phyloP scores from a whole-genome alignment of 2,888 invertebrate species.

The Trissonchulus latispiculum region DNA sequence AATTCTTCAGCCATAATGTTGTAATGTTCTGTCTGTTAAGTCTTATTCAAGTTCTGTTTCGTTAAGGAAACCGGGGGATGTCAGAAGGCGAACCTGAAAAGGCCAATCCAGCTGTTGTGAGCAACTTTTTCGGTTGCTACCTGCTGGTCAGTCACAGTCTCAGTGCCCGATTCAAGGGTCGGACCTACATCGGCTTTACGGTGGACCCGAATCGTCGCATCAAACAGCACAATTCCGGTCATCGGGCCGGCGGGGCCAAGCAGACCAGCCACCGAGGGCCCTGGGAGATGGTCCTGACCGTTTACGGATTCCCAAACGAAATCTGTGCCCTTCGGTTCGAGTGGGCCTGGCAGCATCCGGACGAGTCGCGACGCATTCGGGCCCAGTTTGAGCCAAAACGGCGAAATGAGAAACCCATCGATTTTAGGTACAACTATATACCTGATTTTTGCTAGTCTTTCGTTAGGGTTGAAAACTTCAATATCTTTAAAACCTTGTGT shows the following conservation, averaged over 20 bases:
- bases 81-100: too few relatives aligned
- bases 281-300: conserved; percentile 81
- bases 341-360: conserved; percentile 98
- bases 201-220: conserved; percentile 82
- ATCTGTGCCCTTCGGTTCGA: conserved; percentile 86
- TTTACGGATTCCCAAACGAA: conserved; percentile 91
- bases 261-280: conserved; percentile 32
- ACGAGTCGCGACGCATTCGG: conserved; percentile 64
- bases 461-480: too few relatives aligned
- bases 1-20: too few relatives aligned
- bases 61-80: too few relatives aligned
- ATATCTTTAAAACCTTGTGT: too few relatives aligned
- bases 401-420: conserved; percentile 63
- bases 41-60: too few relatives aligned
- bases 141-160: conserved; percentile 12
- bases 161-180: conserved; percentile 49
- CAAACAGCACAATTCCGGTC: conserved; percentile 82
- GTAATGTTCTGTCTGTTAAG: too few relatives aligned
- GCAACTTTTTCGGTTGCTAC: conserved; percentile 22
- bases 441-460: too few relatives aligned
- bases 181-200: conserved; percentile 87
- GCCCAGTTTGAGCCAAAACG: conserved; percentile 56
- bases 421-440: too few relatives aligned
- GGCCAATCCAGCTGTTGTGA: too few relatives aligned
- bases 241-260: conserved; percentile 74